Base-by-base conservation (phyloP, 2,113 vertebrate genomes). In the Xyrauchen texanus region DNA sequence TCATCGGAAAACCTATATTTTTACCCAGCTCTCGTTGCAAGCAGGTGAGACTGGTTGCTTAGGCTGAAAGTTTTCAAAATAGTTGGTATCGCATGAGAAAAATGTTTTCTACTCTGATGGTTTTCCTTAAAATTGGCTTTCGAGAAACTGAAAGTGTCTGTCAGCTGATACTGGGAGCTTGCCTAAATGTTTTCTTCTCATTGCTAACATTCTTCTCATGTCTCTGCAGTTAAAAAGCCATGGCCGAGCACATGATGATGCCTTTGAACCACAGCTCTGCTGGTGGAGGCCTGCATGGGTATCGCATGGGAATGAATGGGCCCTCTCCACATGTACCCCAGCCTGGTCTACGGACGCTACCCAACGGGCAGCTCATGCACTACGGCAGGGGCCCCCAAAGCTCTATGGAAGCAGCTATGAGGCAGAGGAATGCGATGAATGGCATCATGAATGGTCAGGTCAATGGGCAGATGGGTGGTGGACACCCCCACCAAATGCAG, bases 181-280 rank as follows among this genome's bases (percentile, higher is more conserved):
- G 3, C 57, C 58, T 62, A 8, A 65, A 70, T 68, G 64, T 60
- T 64, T 57, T 44, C 4, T 52, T 0, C 9, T 3, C 4, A 53
- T 44, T 46, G 45, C 12, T 67, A 72, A 75, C 60, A 58, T 68
- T 9, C 66, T 7, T 79, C 62, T 64, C 66, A n/a, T 77, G 10
- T 77, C 53, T 82, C 51, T 61, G 47, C 81, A 88, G 85, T 60
- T 61, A 52, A 84, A 21, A 66, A 85, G 81, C 82, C 73, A 98
- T 98, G 96, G 95, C 94, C 0, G 97, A 98, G 85, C 97, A 96
- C 81, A 93, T 97, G 93, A 95, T 97, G 95, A 95, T 98, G 92
- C 88, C 95, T 58, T 91, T 96, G 93, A 92, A 89, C 89, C 97
- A 97, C 82, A 86, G 92, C 0, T 78, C 82, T 5, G 70, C 73